Percentiles rank a stretch among this genome's conserved stretches.
Evolutionary conservation across 1,140 invertebrate genomes (phyloP).

Genomic region (Thalassaphorura encarpata): DNA sequence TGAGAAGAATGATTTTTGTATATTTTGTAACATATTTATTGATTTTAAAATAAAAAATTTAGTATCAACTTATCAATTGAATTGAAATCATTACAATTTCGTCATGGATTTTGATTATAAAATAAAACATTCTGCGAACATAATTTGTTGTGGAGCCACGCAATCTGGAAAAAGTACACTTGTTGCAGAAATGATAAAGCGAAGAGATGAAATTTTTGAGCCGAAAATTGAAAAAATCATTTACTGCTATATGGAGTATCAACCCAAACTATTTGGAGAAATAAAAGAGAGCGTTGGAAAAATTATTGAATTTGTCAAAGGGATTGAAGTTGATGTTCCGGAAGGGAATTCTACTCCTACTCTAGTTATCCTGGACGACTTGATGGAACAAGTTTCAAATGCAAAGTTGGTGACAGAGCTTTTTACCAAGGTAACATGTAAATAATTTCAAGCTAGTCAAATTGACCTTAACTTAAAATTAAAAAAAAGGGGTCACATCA

Average conservation of each 20-base stretch:
- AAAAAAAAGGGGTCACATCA: constrained; percentile 13
- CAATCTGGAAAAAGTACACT: constrained; percentile 10
- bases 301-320: constrained; percentile 13
- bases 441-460: no score
- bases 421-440: no score
- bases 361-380: constrained; percentile 17
- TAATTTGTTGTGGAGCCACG: constrained; percentile 2
- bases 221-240: constrained; percentile 3
- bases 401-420: neutral
- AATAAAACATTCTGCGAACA: neutral
- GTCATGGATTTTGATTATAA: neutral
- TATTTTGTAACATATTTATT: no score
- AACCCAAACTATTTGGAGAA: constrained; percentile 2
- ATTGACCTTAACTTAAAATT: neutral
- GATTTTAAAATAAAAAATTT: no score
- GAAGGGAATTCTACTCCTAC: neutral
- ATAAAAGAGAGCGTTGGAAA: neutral
- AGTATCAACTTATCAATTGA: no score
- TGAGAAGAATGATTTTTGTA: no score
- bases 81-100: neutral
- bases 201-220: constrained; percentile 15
- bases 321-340: neutral
- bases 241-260: constrained; percentile 13
- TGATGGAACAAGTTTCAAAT: constrained; percentile 12
- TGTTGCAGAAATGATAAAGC: neutral